Evolutionary conservation across 2,113 vertebrate genomes (phyloP).

Genomic region (Cranoglanis bouderius): DNA sequence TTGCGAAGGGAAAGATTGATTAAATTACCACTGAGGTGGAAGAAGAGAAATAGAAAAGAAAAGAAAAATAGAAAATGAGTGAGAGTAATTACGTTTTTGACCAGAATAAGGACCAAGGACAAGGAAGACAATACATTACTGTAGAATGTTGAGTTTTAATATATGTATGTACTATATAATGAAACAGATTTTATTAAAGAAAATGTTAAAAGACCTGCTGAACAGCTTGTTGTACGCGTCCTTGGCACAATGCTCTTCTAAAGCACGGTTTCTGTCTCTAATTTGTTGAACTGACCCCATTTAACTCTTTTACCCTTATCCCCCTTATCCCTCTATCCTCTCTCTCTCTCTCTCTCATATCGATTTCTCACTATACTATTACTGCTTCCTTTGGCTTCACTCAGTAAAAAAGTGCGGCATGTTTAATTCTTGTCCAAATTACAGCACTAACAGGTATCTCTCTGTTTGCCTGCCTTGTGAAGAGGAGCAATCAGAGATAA

Average conservation of each 20-base stretch:
- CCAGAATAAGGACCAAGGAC: neutral
- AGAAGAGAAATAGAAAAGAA: neutral
- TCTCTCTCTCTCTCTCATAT: neutral
- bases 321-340: neutral
- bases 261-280: neutral
- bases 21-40: neutral
- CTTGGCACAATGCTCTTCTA: neutral
- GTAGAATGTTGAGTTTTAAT: neutral
- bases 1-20: neutral
- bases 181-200: neutral
- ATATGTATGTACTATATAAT: neutral
- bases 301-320: neutral
- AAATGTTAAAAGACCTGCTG: neutral
- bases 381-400: conserved; percentile 57
- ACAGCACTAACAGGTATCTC: conserved; percentile 95
- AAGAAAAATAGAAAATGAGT: neutral
- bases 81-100: neutral
- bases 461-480: conserved; percentile 87
- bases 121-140: neutral
- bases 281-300: conserved; percentile 35
- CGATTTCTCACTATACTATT: conserved; percentile 65
- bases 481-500: conserved; percentile 93
- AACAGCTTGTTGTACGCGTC: neutral
- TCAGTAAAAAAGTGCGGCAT: conserved; percentile 86
- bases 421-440: conserved; percentile 93